These are phyloP conservation scores for Lycopodina hypogea DNA, from an alignment of 37 sponge, comb jelly and placozoan genomes.

Conservation along the genomic window DNA sequence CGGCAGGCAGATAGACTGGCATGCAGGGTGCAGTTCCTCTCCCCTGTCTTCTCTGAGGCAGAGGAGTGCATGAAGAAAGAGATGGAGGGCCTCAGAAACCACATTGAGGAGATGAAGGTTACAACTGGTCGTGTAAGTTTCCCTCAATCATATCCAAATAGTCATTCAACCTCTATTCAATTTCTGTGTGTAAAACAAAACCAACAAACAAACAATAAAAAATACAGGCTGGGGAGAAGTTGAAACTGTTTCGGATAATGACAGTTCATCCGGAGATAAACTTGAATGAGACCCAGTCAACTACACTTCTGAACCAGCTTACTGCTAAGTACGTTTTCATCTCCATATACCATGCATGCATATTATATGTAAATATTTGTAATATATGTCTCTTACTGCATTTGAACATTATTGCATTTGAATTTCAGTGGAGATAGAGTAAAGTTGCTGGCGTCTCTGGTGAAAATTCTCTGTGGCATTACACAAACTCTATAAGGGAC, in stretches of 20 bases:
- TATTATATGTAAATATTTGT: background rate
- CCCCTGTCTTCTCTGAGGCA: constrained; percentile 56
- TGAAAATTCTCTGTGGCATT: background rate
- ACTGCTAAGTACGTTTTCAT: constrained; percentile 1
- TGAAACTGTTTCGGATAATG: background rate
- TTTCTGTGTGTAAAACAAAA: background rate
- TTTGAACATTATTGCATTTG: background rate
- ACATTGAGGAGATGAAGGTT: constrained; percentile 10
- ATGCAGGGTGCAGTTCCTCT: constrained; percentile 14
- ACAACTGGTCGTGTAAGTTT: background rate
- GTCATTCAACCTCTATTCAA: background rate
- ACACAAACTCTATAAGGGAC: background rate
- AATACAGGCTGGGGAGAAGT: constrained; percentile 10
- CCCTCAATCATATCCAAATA: background rate
- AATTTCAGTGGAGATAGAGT: background rate
- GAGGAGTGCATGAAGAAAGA: constrained; percentile 44
- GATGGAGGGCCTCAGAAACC: constrained; percentile 8
- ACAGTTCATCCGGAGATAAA: background rate
- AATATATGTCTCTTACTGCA: background rate
- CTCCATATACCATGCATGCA: no score
- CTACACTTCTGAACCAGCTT: constrained; percentile 5
- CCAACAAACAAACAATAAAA: background rate
- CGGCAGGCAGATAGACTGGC: constrained; percentile 26
- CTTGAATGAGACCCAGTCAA: constrained; percentile 20
- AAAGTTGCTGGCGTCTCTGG: background rate